Evolutionary conservation across 2,888 invertebrate species (phyloP).

Genomic region (Oscheius myriophilus): DNA sequence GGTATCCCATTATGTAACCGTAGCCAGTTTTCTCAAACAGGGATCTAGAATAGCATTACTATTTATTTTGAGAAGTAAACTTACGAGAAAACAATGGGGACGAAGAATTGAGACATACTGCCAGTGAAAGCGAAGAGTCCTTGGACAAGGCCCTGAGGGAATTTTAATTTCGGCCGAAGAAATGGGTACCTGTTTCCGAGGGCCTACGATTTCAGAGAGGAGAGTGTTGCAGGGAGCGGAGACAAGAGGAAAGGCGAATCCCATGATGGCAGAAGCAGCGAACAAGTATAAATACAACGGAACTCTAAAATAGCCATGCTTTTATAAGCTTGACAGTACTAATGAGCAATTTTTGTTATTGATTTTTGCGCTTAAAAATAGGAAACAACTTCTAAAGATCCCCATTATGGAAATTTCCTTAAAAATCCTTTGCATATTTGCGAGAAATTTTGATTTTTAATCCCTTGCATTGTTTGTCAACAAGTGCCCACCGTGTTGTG

Average conservation of each 20-base stretch:
- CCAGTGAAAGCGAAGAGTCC: constrained; percentile 27
- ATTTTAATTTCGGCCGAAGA: background rate
- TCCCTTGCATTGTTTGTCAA: too few species aligned
- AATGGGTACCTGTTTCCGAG: constrained; percentile 40
- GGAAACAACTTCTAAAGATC: too few species aligned
- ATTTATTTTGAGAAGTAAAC: too few species aligned
- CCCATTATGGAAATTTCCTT: too few species aligned
- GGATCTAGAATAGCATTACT: too few species aligned
- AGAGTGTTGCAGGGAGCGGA: constrained; percentile 47
- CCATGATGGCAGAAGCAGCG: constrained; percentile 39
- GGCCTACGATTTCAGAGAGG: constrained; percentile 48
- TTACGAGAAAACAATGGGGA: constrained; percentile 19
- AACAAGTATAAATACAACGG: constrained; percentile 42
- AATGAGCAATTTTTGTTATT: too few species aligned
- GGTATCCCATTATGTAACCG: constrained; percentile 22
- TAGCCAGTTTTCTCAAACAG: constrained; percentile 26
- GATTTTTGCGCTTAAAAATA: too few species aligned
- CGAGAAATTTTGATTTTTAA: too few species aligned
- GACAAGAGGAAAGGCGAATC: constrained; percentile 49
- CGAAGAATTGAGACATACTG: constrained; percentile 12
- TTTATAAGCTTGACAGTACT: too few species aligned
- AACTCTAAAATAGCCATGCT: constrained; percentile 17
- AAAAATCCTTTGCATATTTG: too few species aligned
- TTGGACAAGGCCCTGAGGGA: constrained; percentile 19
- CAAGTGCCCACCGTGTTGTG: constrained; percentile 7